Conservation (phyloP, 2,797 vertebrate genomes). For the Mormyrops boulengeri region DNA sequence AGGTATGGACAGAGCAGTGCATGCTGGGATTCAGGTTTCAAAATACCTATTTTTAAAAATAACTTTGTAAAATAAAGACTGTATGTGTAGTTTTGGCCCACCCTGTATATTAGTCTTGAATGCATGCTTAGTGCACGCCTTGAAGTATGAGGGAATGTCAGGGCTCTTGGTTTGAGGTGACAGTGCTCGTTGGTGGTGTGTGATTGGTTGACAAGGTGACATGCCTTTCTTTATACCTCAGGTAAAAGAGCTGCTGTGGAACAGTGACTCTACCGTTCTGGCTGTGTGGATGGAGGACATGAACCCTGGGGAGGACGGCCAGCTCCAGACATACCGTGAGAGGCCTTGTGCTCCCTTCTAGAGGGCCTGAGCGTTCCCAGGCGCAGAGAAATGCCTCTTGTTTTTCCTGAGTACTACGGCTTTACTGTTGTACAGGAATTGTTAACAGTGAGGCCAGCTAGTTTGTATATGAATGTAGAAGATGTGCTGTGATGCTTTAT, state of each 20-base stretch:
- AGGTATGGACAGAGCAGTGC: slow-evolving; percentile 52
- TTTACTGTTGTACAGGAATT: not conserved
- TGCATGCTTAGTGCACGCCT: not conserved
- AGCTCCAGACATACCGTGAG: slow-evolving; percentile 66
- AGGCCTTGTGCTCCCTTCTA: not conserved
- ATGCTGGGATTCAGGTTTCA: not conserved
- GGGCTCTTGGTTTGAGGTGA: not conserved
- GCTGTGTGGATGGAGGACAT: slow-evolving; percentile 84
- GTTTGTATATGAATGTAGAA: not conserved
- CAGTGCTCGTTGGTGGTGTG: not conserved
- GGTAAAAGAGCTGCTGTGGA: slow-evolving; percentile 91
- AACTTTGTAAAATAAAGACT: too few relatives aligned
- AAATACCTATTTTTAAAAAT: not conserved
- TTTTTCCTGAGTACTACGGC: not conserved
- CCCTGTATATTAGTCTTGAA: not conserved
- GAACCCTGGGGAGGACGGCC: slow-evolving; percentile 45
- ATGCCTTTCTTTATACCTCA: slow-evolving; percentile 35
- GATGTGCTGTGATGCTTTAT: not conserved
- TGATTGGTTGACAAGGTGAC: not conserved
- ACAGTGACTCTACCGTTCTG: slow-evolving; percentile 79
- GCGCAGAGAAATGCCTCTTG: not conserved
- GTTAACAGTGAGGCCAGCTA: not conserved
- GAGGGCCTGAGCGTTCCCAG: not conserved
- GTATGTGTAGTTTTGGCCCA: too few relatives aligned
- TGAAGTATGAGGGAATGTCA: not conserved